Evolutionary conservation across 2,113 vertebrate genomes (phyloP).

Genomic region (Pomatorhinus ruficollis): DNA sequence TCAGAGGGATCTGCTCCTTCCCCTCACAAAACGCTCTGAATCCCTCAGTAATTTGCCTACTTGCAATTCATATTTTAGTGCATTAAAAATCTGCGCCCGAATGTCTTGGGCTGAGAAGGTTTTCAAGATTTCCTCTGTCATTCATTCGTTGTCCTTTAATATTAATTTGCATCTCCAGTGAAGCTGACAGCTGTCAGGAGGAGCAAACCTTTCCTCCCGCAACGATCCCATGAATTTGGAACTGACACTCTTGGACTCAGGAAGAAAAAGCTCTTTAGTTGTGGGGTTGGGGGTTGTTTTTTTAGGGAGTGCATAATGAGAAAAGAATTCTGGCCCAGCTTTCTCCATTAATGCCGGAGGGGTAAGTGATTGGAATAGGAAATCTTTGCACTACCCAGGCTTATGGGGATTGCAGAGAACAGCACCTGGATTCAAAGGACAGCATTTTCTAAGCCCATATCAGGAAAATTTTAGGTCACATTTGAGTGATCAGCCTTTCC

Average conservation of each 20-base stretch:
- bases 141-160: constrained; percentile 47
- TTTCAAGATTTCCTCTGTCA: constrained; percentile 30
- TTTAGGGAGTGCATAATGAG: constrained; percentile 25
- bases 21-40: background rate
- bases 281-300: background rate
- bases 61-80: constrained; percentile 43
- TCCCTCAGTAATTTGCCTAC: background rate
- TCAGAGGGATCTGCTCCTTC: background rate
- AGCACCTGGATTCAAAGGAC: background rate
- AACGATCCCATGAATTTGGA: background rate
- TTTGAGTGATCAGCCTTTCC: background rate
- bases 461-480: background rate
- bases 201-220: constrained; percentile 45
- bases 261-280: constrained; percentile 21
- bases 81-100: constrained; percentile 20
- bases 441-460: background rate
- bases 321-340: background rate
- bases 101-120: background rate
- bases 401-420: constrained; percentile 3
- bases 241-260: constrained; percentile 30
- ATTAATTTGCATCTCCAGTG: constrained; percentile 55
- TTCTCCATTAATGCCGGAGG: background rate
- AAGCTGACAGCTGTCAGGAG: constrained; percentile 56
- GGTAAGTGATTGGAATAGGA: background rate
- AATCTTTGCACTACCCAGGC: constrained; percentile 5